Conservation (phyloP, 2,888 invertebrate genomes). For the Sphinx pinastri region DNA sequence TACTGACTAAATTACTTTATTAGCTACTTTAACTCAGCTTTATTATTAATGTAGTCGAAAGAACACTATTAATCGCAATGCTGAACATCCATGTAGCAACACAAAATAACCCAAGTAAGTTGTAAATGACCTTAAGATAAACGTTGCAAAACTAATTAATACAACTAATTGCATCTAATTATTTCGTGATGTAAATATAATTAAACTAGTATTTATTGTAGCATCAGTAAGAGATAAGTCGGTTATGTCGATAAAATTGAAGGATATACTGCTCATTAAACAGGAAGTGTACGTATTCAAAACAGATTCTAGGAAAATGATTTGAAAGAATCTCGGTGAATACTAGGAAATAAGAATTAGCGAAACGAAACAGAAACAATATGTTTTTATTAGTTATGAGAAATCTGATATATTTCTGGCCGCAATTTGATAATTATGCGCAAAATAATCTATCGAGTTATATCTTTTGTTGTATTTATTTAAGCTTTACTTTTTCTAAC, state of each 20-base stretch:
- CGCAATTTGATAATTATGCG: neutral
- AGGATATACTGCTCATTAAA: conserved; percentile 10
- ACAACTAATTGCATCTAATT: conserved; percentile 17
- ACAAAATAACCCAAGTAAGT: neutral
- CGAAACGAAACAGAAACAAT: neutral
- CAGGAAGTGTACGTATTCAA: conserved; percentile 9
- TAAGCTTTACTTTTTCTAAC: neutral
- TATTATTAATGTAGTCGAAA: neutral
- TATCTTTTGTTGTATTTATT: neutral
- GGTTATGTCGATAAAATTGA: conserved; percentile 3
- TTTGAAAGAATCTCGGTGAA: neutral
- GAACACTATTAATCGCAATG: neutral
- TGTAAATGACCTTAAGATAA: conserved; percentile 16
- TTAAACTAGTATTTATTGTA: conserved; percentile 5
- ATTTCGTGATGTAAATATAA: conserved; percentile 17
- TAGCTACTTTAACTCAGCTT: too few relatives aligned
- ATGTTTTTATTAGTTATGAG: neutral
- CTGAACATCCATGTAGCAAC: neutral
- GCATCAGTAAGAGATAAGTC: conserved; percentile 10
- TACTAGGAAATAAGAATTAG: neutral
- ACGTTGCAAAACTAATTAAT: conserved; percentile 19
- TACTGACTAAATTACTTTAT: too few relatives aligned
- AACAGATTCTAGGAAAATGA: neutral
- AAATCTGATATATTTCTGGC: neutral
- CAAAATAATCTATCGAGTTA: neutral